These are phyloP conservation scores for Bombus vancouverensis DNA, from an alignment of 1,140 invertebrate species.

Conservation along the genomic window DNA sequence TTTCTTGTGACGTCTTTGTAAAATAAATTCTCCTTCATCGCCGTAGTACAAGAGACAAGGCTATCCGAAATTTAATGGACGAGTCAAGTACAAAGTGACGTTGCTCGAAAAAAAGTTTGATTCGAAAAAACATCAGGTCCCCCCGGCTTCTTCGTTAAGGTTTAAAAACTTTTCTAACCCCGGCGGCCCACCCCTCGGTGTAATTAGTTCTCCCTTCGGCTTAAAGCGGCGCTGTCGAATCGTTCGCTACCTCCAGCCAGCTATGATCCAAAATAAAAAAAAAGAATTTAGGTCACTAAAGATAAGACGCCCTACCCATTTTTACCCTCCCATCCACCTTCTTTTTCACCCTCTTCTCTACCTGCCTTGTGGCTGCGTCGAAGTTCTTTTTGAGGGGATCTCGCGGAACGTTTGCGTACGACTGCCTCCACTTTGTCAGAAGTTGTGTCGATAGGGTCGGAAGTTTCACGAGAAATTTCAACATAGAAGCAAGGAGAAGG, in stretches of 20 bases:
- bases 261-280: conserved; percentile 47
- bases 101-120: neutral
- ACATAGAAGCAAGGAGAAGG: neutral
- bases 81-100: conserved; percentile 3
- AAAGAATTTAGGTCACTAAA: conserved; percentile 70
- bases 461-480: conserved; percentile 60
- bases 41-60: neutral
- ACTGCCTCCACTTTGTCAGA: neutral
- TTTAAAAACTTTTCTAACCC: conserved; percentile 72
- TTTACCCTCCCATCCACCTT: conserved; percentile 16
- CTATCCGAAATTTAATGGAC: conserved; percentile 19
- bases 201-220: conserved; percentile 77
- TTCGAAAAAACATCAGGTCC: neutral
- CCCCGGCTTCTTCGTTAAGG: conserved; percentile 12
- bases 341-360: neutral
- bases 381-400: conserved; percentile 50
- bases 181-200: neutral
- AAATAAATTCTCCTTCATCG: neutral
- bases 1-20: neutral
- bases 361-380: conserved; percentile 31
- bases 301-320: conserved; percentile 69
- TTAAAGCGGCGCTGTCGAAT: conserved; percentile 72
- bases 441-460: conserved; percentile 13
- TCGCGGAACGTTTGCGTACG: neutral
- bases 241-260: conserved; percentile 38